These are phyloP conservation scores for Limnephilus marmoratus DNA, from an alignment of 2,888 invertebrate species.

Conservation along the genomic window DNA sequence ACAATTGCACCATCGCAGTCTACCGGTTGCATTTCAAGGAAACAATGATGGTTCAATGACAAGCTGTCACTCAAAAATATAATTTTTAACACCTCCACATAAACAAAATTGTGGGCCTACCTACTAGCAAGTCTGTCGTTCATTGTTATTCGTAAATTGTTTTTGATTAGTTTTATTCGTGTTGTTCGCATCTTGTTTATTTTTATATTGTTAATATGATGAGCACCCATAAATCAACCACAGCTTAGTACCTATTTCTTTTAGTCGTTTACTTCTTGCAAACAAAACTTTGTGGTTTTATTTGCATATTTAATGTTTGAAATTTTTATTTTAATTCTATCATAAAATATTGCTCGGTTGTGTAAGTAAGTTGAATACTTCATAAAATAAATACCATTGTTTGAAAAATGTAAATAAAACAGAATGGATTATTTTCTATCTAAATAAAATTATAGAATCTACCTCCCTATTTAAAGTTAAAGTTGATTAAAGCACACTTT, in stretches of 20 bases:
- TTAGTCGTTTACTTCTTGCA: neutral
- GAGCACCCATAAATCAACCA: neutral
- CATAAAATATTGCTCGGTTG: too few species aligned
- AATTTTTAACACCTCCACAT: neutral
- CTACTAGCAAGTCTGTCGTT: neutral
- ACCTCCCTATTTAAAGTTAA: too few species aligned
- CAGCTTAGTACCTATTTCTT: too few species aligned
- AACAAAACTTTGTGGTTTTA: too few species aligned
- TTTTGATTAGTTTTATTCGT: neutral
- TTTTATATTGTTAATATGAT: neutral
- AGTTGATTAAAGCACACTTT: too few species aligned
- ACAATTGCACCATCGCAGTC: neutral
- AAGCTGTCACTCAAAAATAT: neutral
- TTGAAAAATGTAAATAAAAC: too few species aligned
- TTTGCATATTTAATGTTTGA: too few species aligned
- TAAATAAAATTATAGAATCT: too few species aligned
- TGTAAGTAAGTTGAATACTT: too few species aligned
- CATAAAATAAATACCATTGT: too few species aligned
- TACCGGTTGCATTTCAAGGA: conserved; percentile 12
- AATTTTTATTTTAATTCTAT: too few species aligned
- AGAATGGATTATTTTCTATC: too few species aligned
- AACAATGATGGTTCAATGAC: neutral
- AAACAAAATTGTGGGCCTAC: neutral
- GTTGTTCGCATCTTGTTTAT: neutral
- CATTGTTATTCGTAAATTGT: neutral